Evolutionary conservation across 2,113 vertebrate species (phyloP).

Genomic region (Labeo rohita): DNA sequence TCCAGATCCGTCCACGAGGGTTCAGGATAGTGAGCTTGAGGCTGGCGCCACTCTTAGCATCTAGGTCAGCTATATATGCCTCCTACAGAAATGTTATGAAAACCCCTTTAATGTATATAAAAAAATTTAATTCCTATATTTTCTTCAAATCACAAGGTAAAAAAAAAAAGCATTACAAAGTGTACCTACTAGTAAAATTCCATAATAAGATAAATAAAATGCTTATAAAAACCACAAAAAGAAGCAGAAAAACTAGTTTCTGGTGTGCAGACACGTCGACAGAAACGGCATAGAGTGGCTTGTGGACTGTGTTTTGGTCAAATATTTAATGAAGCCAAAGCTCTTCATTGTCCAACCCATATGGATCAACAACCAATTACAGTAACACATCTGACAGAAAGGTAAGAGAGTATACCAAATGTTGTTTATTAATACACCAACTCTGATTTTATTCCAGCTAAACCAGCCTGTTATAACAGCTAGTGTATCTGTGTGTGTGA

Average conservation of each 20-base stretch:
- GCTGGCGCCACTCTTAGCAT: slow-evolving; percentile 97
- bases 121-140: background rate
- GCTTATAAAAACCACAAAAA: background rate
- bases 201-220: background rate
- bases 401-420: background rate
- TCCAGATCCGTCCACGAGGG: slow-evolving; percentile 95
- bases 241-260: background rate
- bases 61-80: slow-evolving; percentile 96
- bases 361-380: background rate
- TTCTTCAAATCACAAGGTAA: background rate
- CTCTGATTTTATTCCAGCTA: background rate
- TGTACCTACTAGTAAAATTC: background rate
- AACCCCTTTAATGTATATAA: background rate
- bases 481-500: background rate
- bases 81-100: slow-evolving; percentile 76
- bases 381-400: background rate
- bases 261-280: background rate
- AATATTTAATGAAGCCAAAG: background rate
- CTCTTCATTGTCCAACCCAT: background rate
- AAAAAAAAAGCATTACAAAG: background rate
- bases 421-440: slow-evolving; percentile 9
- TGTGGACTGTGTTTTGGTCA: background rate
- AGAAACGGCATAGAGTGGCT: background rate
- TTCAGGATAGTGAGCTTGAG: slow-evolving; percentile 95
- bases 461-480: background rate